Evolutionary conservation across 2,888 invertebrate genomes (phyloP).

Genomic region (Drosophila leonis): DNA sequence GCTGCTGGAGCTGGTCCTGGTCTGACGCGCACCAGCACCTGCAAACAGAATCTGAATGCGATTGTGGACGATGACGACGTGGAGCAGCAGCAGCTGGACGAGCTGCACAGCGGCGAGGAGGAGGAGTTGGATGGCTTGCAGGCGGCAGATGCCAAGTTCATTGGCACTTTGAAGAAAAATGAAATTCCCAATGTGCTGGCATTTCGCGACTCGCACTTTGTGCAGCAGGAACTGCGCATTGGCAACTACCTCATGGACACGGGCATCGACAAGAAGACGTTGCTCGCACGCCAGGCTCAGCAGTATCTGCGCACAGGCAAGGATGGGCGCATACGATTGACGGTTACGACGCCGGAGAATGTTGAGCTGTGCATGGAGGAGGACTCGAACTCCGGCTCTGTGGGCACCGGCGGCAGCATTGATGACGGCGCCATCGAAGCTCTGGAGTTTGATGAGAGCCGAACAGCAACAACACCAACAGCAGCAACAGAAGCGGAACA

Average conservation of each 20-base stretch:
- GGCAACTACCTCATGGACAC: conserved; percentile 85
- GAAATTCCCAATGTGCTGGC: conserved; percentile 85
- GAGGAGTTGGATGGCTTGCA: conserved; percentile 20
- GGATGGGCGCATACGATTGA: conserved; percentile 81
- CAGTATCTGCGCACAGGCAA: conserved; percentile 59
- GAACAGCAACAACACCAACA: conserved; percentile 33
- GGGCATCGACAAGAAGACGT: conserved; percentile 83
- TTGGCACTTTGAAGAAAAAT: conserved; percentile 80
- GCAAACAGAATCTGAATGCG: conserved; percentile 81
- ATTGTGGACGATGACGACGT: conserved; percentile 57
- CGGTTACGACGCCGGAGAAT: conserved; percentile 84
- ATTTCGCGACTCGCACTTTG: conserved; percentile 84
- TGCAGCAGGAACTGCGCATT: conserved; percentile 84
- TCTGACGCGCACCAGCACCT: conserved; percentile 82
- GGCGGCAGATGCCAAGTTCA: conserved; percentile 52
- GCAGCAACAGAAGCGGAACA: conserved; percentile 15
- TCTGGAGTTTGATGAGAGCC: conserved; percentile 77
- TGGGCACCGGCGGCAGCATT: conserved; percentile 59
- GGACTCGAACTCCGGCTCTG: conserved; percentile 63
- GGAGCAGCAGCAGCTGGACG: conserved; percentile 22
- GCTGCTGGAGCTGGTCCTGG: conserved; percentile 36
- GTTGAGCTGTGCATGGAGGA: conserved; percentile 82
- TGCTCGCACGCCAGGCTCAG: conserved; percentile 68
- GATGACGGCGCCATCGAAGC: conserved; percentile 82
- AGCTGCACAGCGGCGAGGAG: conserved; percentile 40